Conservation (phyloP, 1,140 invertebrate species). For the Sipha flava region DNA sequence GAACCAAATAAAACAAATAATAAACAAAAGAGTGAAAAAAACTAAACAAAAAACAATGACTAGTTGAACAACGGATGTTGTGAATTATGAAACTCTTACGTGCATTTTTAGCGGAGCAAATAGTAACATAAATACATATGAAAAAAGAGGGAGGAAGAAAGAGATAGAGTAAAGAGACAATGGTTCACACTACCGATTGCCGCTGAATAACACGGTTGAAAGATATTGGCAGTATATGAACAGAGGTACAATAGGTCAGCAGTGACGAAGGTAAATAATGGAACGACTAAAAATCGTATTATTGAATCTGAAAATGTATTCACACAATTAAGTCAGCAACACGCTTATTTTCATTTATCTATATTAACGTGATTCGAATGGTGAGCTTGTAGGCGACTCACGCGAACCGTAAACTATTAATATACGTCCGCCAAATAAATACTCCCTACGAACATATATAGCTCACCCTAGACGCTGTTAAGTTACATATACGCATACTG, state of each 20-base stretch:
- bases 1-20: too few relatives aligned
- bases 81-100: too few relatives aligned
- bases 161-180: neutral
- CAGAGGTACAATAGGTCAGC: too few relatives aligned
- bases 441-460: neutral
- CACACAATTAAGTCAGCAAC: constrained; percentile 17
- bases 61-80: too few relatives aligned
- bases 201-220: neutral
- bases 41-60: too few relatives aligned
- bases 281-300: constrained; percentile 15
- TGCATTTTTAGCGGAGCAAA: neutral
- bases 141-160: neutral
- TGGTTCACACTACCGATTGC: neutral
- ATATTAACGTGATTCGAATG: neutral
- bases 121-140: too few relatives aligned
- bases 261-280: neutral
- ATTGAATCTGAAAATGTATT: neutral
- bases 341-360: constrained; percentile 10
- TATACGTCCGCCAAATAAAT: neutral
- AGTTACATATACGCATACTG: too few relatives aligned
- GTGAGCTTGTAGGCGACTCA: neutral
- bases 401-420: neutral
- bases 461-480: too few relatives aligned
- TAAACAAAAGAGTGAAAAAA: too few relatives aligned
- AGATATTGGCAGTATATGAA: neutral